These are phyloP conservation scores for Solenopsis invicta DNA, from an alignment of 1,140 invertebrate genomes.

Conservation along the genomic window DNA sequence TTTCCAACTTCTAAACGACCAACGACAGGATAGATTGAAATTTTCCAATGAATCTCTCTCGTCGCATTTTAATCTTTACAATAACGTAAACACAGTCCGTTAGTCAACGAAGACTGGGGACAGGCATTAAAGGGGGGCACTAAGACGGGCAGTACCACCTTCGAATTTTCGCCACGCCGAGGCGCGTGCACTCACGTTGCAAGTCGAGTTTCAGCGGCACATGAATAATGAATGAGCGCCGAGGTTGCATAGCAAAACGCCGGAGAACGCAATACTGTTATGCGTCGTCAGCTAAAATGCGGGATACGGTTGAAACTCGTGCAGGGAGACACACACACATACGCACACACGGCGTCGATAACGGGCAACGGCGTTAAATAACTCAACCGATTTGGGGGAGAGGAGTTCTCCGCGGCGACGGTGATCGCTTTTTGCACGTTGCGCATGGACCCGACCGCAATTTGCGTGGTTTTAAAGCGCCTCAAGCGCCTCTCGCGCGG, in stretches of 20 bases:
- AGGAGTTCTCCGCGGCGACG: constrained; percentile 17
- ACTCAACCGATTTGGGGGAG: constrained; percentile 35
- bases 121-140: constrained; percentile 16
- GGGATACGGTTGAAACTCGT: constrained; percentile 74
- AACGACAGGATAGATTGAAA: no score
- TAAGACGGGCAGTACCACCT: constrained; percentile 38
- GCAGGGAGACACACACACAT: no score
- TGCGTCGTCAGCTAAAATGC: constrained; percentile 57
- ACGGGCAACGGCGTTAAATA: constrained; percentile 69
- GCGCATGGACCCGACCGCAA: constrained; percentile 29
- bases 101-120: constrained; percentile 24
- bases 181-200: constrained; percentile 83
- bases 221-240: constrained; percentile 82
- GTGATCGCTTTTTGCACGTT: constrained; percentile 63
- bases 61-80: not conserved
- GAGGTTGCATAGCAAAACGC: constrained; percentile 74
- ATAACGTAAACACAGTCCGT: constrained; percentile 21
- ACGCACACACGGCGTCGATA: constrained; percentile 57
- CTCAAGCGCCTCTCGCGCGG: constrained; percentile 46
- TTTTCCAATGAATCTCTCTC: not conserved
- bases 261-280: constrained; percentile 77
- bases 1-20: not conserved
- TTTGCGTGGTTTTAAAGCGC: constrained; percentile 44
- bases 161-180: constrained; percentile 78
- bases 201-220: constrained; percentile 73